Evolutionary conservation across 1,140 invertebrate species (phyloP).

Genomic region (Homarus americanus): DNA sequence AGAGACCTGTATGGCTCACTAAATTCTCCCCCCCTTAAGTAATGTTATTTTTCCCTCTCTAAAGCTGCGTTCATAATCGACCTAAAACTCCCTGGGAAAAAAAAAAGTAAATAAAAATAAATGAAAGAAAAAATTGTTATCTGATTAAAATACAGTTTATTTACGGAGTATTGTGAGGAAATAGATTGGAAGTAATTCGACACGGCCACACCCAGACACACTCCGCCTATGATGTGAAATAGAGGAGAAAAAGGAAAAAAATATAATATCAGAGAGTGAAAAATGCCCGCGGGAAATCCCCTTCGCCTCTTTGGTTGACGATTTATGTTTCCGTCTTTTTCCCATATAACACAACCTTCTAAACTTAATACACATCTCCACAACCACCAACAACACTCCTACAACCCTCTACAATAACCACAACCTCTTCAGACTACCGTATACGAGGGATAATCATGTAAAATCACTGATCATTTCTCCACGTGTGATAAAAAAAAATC

Average conservation of each 20-base stretch:
- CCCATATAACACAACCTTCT: constrained; percentile 27
- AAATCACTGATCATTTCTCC: background rate
- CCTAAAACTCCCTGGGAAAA: too few relatives aligned
- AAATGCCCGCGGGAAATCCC: background rate
- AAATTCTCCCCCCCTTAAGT: too few relatives aligned
- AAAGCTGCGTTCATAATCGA: too few relatives aligned
- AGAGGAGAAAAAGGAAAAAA: background rate
- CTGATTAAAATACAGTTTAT: too few relatives aligned
- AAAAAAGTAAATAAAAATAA: too few relatives aligned
- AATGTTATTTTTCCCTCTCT: too few relatives aligned
- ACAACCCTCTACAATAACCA: background rate
- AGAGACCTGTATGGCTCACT: too few relatives aligned
- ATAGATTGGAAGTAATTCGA: too few relatives aligned
- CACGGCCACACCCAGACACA: too few relatives aligned
- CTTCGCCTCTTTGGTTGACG: background rate
- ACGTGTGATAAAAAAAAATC: background rate
- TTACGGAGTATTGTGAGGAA: too few relatives aligned
- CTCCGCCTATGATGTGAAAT: background rate
- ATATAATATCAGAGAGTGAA: background rate
- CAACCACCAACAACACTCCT: background rate
- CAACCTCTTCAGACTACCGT: background rate
- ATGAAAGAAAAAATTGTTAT: too few relatives aligned
- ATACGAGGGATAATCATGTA: background rate
- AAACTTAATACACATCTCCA: too few relatives aligned
- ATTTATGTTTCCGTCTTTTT: constrained; percentile 28